Base-by-base conservation (phyloP, 2,888 invertebrate species). In the Drosophila nr. perissopoda region DNA sequence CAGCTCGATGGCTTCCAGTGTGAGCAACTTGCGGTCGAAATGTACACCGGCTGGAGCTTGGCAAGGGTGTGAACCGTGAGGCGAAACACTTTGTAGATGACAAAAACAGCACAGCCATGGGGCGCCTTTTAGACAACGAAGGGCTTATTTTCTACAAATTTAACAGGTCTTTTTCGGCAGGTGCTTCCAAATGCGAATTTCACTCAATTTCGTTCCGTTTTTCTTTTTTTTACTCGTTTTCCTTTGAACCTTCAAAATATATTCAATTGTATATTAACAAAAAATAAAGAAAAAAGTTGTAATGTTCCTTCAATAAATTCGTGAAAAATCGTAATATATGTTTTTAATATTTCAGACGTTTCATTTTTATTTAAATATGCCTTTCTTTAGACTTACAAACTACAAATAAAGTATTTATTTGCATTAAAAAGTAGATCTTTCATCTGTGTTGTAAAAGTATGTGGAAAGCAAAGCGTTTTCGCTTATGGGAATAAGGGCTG, bases 11-110 rank as follows among this genome's bases (percentile, higher is more conserved):
- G 82, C 66, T 73, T 74, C 79, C 36, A 49, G 42, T 42, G 45
- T 45, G 51, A 61, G 66, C 21, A 36, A 31, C 72, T 75, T 78
- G 78, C 42, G 83, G 83, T 78, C 56, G 67, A 78, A 73, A 80
- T 82, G 69, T 72, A 73, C 86, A 84, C 83, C 83, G 83, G 25
- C 48, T 18, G 59, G 34, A 38, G 31, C 25, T 25, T n/a, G n/a
- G 1, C 25, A 8, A 16, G 45, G 34, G 18, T 45, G 36, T n/a
- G 27, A 25, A 29, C 21, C 27, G 40, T 29, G 42, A n/a, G 18
- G 48, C 54, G 48, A 56, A 64, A 29, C 68, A 65, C 49, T 65
- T 65, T 64, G 64, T 53, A 36, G 59, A 60, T 63, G 68, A 63
- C 51, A 53, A 71, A 61, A 54, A 60, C 68, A 49, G 51, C 56